These are phyloP conservation scores for Petaurus breviceps DNA, from an alignment of 2,113 vertebrate species.

Conservation along the genomic window DNA sequence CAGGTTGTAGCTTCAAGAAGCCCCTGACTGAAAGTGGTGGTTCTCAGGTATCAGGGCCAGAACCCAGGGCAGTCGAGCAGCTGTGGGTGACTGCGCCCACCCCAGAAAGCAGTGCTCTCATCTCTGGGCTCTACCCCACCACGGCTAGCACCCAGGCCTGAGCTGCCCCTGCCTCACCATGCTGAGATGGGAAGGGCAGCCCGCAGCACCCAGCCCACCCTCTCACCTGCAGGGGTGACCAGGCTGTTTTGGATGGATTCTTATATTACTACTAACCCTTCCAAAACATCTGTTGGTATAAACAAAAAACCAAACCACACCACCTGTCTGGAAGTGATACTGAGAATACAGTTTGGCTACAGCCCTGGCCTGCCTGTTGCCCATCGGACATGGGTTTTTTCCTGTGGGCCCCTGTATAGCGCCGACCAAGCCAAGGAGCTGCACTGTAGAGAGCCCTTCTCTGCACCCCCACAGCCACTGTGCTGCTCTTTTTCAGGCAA, in stretches of 20 bases:
- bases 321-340: not conserved
- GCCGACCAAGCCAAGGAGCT: slow-evolving; percentile 59
- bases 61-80: not conserved
- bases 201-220: not conserved
- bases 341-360: not conserved
- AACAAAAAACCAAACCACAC: not conserved
- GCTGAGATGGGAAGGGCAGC: not conserved
- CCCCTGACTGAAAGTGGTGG: not conserved
- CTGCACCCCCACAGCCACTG: not conserved
- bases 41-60: not conserved
- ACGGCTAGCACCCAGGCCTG: not conserved
- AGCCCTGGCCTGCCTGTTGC: not conserved
- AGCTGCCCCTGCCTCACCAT: not conserved
- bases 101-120: not conserved
- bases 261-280: not conserved
- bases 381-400: not conserved
- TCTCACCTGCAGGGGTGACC: too few species aligned
- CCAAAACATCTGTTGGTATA: not conserved
- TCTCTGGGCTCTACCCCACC: not conserved
- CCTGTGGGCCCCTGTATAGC: not conserved
- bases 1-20: slow-evolving; percentile 61
- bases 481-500: not conserved
- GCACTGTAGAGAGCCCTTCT: not conserved
- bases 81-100: not conserved
- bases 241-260: not conserved